Percentiles rank a stretch among this genome's conserved stretches.
Conservation (phyloP, 2,888 invertebrate genomes). For the Diarsia brunnea region DNA sequence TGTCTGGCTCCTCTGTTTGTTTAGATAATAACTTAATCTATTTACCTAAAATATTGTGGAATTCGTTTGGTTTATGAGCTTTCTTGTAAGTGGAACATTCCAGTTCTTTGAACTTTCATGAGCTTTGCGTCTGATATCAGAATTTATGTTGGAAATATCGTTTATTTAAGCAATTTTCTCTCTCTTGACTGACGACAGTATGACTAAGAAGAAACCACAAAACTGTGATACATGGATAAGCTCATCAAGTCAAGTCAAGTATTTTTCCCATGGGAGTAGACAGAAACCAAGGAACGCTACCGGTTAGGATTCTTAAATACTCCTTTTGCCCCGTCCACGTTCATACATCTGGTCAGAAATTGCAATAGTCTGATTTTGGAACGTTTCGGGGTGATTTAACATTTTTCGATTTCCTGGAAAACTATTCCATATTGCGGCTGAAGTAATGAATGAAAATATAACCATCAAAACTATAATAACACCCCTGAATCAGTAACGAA, state of each 20-base stretch:
- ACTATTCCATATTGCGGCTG: background rate
- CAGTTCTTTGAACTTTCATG: conserved; percentile 18
- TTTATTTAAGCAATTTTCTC: background rate
- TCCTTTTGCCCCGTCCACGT: no score
- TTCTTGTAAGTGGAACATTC: background rate
- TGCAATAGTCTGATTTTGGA: background rate
- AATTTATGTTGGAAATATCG: conserved; percentile 3
- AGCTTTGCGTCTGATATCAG: background rate
- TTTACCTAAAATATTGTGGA: conserved; percentile 36
- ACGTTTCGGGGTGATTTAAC: background rate
- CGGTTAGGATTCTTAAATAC: no score
- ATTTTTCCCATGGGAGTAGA: no score
- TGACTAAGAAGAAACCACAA: background rate
- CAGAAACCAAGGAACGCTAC: no score
- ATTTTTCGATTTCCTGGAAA: background rate
- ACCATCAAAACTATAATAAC: conserved; percentile 35
- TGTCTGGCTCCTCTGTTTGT: conserved; percentile 56
- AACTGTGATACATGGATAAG: no score
- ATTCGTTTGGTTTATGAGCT: conserved; percentile 8
- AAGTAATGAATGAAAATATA: conserved; percentile 10
- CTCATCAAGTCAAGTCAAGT: no score
- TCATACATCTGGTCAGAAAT: background rate
- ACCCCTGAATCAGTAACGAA: conserved; percentile 62
- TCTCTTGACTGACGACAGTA: no score
- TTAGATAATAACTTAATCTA: conserved; percentile 54